A percentile compares a stretch with the other conserved stretches of the same genome.
Conservation (phyloP, 1,140 invertebrate species). For the Saxidomus purpurata region DNA sequence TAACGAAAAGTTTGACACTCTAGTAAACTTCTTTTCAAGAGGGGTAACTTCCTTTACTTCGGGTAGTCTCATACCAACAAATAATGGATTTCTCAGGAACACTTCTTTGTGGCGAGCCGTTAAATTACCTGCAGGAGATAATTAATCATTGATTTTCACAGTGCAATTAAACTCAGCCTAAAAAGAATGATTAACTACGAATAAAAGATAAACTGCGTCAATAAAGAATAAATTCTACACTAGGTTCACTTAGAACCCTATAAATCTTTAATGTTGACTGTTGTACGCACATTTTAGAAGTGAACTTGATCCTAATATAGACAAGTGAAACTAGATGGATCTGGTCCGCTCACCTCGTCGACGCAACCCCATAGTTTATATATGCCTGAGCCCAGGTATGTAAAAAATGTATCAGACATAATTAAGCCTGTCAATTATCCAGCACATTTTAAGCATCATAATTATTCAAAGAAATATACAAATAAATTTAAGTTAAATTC, state of each 20-base stretch:
- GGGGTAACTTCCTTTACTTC: slow-evolving; percentile 84
- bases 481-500: too few relatives aligned
- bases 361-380: too few relatives aligned
- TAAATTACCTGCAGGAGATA: slow-evolving; percentile 84
- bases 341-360: too few relatives aligned
- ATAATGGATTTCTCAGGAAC: slow-evolving; percentile 88
- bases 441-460: too few relatives aligned
- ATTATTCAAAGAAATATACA: too few relatives aligned
- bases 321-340: too few relatives aligned
- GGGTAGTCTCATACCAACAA: slow-evolving; percentile 87
- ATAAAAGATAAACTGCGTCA: background rate
- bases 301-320: too few relatives aligned
- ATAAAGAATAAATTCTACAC: slow-evolving; percentile 6
- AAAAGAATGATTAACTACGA: slow-evolving; percentile 15
- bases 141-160: slow-evolving; percentile 34
- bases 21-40: slow-evolving; percentile 88
- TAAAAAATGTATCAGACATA: too few relatives aligned
- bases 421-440: too few relatives aligned
- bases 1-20: slow-evolving; percentile 87
- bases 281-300: too few relatives aligned
- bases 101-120: slow-evolving; percentile 89
- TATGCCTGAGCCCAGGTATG: too few relatives aligned
- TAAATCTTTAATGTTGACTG: background rate
- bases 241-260: background rate
- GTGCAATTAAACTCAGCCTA: background rate